Conservation (phyloP, 2,113 vertebrate species). For the Xenopus laevis region DNA sequence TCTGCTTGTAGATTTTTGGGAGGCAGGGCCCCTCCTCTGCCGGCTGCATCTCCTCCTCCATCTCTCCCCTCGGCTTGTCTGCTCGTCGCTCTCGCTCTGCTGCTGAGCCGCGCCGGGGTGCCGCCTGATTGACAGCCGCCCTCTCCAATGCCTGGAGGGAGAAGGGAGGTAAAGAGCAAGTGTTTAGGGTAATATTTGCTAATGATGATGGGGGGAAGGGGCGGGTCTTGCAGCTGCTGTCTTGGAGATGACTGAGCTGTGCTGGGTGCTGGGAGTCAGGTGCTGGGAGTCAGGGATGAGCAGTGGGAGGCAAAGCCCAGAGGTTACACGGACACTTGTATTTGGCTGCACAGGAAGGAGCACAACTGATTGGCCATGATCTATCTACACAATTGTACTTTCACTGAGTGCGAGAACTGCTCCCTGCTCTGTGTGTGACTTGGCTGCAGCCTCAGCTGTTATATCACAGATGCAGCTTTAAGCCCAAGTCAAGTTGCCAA, state of each 20-base stretch:
- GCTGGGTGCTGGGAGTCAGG: slow-evolving; percentile 16
- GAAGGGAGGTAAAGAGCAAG: slow-evolving; percentile 64
- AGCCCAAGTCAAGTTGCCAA: no score
- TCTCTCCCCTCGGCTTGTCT: slow-evolving; percentile 56
- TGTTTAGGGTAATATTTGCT: slow-evolving; percentile 67
- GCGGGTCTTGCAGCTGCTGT: slow-evolving; percentile 45
- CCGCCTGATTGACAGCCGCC: slow-evolving; percentile 77
- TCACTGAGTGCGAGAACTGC: no score
- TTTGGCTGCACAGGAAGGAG: no score
- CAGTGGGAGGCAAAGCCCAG: neutral
- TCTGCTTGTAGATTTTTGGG: slow-evolving; percentile 82
- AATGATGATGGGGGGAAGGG: slow-evolving; percentile 60
- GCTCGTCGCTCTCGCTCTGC: slow-evolving; percentile 40
- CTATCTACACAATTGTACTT: no score
- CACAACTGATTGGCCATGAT: no score
- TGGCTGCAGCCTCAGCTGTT: no score
- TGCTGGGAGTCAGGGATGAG: slow-evolving; percentile 30
- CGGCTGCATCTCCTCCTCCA: slow-evolving; percentile 83
- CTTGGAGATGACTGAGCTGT: slow-evolving; percentile 10
- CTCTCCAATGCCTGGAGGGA: slow-evolving; percentile 87
- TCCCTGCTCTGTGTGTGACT: no score
- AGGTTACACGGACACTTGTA: no score
- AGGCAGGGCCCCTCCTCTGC: slow-evolving; percentile 83
- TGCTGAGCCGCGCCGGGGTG: slow-evolving; percentile 51
- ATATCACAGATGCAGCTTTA: no score